Evolutionary conservation across 2,797 vertebrate species (phyloP).

Genomic region (Cercopithecus neglectus): DNA sequence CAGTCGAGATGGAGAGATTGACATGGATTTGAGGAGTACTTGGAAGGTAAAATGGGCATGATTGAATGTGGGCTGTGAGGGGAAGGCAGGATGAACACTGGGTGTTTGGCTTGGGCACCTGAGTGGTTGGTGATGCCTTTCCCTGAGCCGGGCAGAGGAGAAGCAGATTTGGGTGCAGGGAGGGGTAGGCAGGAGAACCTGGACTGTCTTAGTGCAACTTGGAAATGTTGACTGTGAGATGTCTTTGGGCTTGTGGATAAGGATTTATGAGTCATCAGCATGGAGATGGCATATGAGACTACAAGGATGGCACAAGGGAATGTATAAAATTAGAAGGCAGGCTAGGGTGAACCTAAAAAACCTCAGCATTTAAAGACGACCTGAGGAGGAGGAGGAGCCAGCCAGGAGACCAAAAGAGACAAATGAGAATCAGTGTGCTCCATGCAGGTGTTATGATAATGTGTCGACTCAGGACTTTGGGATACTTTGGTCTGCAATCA

Average conservation of each 20-base stretch:
- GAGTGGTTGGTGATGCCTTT: accelerated
- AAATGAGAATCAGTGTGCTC: not conserved
- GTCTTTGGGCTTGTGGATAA: not conserved
- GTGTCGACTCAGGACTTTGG: not conserved
- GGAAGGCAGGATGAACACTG: not conserved
- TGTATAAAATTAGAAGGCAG: not conserved
- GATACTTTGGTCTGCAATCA: not conserved
- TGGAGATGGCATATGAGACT: not conserved
- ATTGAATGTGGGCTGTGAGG: not conserved
- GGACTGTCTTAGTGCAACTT: accelerated
- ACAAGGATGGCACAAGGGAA: not conserved
- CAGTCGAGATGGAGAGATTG: not conserved
- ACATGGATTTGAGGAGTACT: accelerated
- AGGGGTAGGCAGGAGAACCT: not conserved
- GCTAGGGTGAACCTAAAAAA: not conserved
- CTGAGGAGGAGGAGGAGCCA: not conserved
- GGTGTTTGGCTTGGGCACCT: not conserved
- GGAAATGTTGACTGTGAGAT: not conserved
- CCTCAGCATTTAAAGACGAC: not conserved
- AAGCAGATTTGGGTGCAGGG: not conserved
- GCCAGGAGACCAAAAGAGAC: not conserved
- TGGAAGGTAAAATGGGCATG: not conserved
- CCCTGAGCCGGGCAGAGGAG: not conserved
- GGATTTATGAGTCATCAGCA: not conserved
- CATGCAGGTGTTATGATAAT: accelerated